These are phyloP conservation scores for Planococcus citri DNA, from an alignment of 1,140 invertebrate genomes.

Conservation along the genomic window DNA sequence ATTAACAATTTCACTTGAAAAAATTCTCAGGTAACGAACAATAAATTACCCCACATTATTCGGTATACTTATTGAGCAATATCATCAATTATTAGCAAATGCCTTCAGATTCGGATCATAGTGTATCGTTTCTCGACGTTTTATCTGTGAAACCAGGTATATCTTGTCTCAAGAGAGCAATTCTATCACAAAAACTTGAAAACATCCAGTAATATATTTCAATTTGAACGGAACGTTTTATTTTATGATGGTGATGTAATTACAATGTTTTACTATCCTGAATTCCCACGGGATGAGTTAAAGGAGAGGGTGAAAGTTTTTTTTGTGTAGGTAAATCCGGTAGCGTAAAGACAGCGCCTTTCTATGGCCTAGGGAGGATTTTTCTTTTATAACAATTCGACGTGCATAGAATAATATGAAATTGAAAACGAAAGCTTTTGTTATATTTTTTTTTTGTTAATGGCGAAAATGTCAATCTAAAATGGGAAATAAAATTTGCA, in stretches of 20 bases:
- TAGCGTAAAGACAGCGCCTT: not conserved
- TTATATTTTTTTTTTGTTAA: too few relatives aligned
- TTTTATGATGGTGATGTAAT: slow-evolving; percentile 4
- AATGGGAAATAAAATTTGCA: too few relatives aligned
- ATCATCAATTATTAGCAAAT: slow-evolving; percentile 1
- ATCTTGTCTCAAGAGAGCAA: not conserved
- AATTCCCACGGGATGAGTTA: not conserved
- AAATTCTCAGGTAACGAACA: not conserved
- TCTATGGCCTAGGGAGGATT: not conserved
- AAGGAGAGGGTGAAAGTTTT: not conserved
- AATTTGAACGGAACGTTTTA: not conserved
- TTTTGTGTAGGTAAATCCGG: not conserved
- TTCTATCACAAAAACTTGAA: slow-evolving; percentile 2
- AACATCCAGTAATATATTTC: not conserved
- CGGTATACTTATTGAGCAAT: not conserved
- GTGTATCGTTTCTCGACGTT: not conserved
- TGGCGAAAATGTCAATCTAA: too few relatives aligned
- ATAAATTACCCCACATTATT: not conserved
- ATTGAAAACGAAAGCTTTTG: not conserved
- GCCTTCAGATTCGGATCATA: slow-evolving; percentile 6
- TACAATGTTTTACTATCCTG: not conserved
- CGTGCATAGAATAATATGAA: not conserved
- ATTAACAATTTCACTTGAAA: not conserved
- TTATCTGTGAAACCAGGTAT: slow-evolving; percentile 2
- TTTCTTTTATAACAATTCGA: not conserved